Conservation (phyloP, 2,797 vertebrate genomes). For the Chiroxiphia lanceolata region DNA sequence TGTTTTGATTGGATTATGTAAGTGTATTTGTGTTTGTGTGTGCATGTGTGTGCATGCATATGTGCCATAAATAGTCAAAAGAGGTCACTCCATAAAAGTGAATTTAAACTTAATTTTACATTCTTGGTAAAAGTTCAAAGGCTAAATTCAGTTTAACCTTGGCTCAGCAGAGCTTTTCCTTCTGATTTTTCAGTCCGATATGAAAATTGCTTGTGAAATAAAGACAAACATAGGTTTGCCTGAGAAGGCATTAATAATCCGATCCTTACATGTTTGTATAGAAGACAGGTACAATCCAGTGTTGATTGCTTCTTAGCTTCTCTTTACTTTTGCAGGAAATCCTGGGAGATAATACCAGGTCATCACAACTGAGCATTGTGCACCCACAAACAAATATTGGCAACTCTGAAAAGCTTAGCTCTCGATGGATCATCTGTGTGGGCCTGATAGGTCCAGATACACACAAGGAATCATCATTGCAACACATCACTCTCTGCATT, state of each 20-base stretch:
- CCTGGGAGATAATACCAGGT: constrained; percentile 38
- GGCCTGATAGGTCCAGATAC: not conserved
- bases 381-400: constrained; percentile 1
- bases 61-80: constrained; percentile 34
- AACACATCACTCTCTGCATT: not conserved
- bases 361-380: constrained; percentile 5
- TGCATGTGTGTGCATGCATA: not conserved
- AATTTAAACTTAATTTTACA: constrained; percentile 63
- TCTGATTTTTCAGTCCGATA: constrained; percentile 51
- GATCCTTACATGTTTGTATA: constrained; percentile 71
- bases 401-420: not conserved
- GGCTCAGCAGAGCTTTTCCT: constrained; percentile 25
- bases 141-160: constrained; percentile 66
- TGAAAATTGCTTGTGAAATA: constrained; percentile 76
- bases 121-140: constrained; percentile 59
- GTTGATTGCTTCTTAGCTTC: constrained; percentile 68
- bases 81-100: constrained; percentile 41
- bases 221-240: constrained; percentile 70
- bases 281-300: constrained; percentile 68
- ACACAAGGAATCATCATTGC: not conserved
- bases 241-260: constrained; percentile 75
- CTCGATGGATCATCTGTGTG: not conserved
- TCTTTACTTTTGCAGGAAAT: constrained; percentile 71
- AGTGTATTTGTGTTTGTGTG: constrained; percentile 32
- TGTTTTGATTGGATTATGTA: constrained; percentile 54